Evolutionary conservation across 2,888 invertebrate species (phyloP).

Genomic region (Allophyes oxyacanthae): DNA sequence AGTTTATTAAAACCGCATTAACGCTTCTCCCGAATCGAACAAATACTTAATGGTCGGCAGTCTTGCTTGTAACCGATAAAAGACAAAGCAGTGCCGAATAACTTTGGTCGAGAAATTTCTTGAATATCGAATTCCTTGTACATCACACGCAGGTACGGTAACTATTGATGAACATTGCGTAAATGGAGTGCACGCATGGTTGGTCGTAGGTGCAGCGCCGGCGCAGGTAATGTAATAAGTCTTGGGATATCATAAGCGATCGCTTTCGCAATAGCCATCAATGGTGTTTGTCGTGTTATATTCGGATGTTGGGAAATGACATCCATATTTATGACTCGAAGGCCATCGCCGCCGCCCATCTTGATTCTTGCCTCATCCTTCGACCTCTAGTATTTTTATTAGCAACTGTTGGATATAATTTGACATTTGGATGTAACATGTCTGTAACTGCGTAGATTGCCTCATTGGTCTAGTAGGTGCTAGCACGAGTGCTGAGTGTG

Average conservation of each 20-base stretch:
- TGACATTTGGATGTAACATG: conserved; percentile 9
- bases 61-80: too few relatives aligned
- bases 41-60: too few relatives aligned
- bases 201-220: conserved; percentile 17
- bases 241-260: conserved; percentile 43
- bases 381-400: conserved; percentile 36
- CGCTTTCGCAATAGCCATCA: conserved; percentile 54
- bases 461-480: too few relatives aligned
- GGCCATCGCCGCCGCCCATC: conserved; percentile 18
- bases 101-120: conserved; percentile 15
- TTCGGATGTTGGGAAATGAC: conserved; percentile 48
- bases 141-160: not conserved
- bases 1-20: too few relatives aligned
- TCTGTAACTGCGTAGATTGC: too few relatives aligned
- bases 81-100: too few relatives aligned
- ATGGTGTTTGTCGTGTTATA: conserved; percentile 44
- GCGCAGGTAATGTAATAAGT: conserved; percentile 48
- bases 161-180: conserved; percentile 52
- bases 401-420: conserved; percentile 7
- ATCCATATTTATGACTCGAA: conserved; percentile 30
- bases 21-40: too few relatives aligned
- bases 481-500: too few relatives aligned
- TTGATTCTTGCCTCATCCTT: conserved; percentile 32
- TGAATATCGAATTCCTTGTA: conserved; percentile 4
- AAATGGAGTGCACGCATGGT: conserved; percentile 57